Evolutionary conservation across 2,113 vertebrate species (phyloP).

Genomic region (Rhea pennata): DNA sequence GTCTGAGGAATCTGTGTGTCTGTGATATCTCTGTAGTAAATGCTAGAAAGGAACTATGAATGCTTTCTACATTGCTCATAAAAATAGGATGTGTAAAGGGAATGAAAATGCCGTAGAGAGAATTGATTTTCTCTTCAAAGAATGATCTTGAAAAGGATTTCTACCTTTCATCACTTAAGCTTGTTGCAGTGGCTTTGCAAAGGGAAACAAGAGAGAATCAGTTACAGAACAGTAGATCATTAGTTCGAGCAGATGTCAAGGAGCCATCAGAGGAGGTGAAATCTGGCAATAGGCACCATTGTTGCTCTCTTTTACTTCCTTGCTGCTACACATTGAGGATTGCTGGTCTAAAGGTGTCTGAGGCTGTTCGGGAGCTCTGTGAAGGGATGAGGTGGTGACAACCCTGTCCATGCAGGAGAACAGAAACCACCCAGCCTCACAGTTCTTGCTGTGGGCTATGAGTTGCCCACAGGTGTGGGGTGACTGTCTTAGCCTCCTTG

Average conservation of each 20-base stretch:
- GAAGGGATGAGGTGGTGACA: not conserved
- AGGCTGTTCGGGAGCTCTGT: no score
- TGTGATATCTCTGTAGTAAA: not conserved
- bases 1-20: not conserved
- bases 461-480: not conserved
- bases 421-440: not conserved
- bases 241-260: not conserved
- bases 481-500: not conserved
- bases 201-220: not conserved
- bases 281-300: accelerated
- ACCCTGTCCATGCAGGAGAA: not conserved
- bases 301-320: not conserved
- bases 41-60: not conserved
- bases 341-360: not conserved
- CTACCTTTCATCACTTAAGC: not conserved
- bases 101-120: not conserved
- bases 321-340: not conserved
- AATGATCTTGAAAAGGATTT: not conserved
- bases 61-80: not conserved
- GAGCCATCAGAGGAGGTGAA: accelerated
- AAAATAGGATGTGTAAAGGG: not conserved
- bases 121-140: not conserved
- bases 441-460: not conserved
- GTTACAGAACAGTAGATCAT: not conserved
- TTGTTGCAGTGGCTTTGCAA: not conserved